Evolutionary conservation across 2,113 vertebrate species (phyloP).

Genomic region (Anhinga anhinga): DNA sequence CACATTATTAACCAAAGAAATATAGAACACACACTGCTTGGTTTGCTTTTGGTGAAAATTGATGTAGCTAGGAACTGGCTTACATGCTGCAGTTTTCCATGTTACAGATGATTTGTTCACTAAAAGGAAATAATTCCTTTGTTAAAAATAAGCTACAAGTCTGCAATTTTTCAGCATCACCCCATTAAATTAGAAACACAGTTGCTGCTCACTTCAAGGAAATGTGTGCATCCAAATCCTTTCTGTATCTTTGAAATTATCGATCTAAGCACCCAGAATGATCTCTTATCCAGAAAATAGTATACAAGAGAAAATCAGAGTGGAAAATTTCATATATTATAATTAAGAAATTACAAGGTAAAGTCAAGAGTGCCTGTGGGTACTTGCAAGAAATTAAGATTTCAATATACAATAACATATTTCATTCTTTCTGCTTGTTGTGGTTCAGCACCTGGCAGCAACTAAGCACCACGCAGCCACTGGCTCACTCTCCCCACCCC

Average conservation of each 20-base stretch:
- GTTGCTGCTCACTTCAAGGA: not conserved
- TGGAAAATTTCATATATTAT: not conserved
- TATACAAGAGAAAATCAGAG: not conserved
- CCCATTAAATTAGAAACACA: not conserved
- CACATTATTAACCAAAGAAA: not conserved
- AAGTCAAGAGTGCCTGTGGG: not conserved
- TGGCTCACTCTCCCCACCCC: no score
- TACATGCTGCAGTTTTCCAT: not conserved
- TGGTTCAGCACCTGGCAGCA: no score
- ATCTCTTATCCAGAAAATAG: not conserved
- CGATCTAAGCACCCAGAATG: not conserved
- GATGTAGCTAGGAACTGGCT: not conserved
- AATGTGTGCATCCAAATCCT: not conserved
- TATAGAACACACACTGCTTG: not conserved
- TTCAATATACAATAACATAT: not conserved
- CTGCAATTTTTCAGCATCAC: not conserved
- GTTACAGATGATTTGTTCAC: not conserved
- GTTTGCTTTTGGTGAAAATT: not conserved
- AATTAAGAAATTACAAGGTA: not conserved
- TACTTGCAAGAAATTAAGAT: not conserved
- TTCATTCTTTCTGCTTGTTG: not conserved
- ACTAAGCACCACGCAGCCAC: no score
- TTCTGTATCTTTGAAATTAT: not conserved
- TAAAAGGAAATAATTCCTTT: not conserved
- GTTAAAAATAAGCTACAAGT: not conserved